Conservation (phyloP, 2,113 vertebrate genomes). For the Piliocolobus tephrosceles region DNA sequence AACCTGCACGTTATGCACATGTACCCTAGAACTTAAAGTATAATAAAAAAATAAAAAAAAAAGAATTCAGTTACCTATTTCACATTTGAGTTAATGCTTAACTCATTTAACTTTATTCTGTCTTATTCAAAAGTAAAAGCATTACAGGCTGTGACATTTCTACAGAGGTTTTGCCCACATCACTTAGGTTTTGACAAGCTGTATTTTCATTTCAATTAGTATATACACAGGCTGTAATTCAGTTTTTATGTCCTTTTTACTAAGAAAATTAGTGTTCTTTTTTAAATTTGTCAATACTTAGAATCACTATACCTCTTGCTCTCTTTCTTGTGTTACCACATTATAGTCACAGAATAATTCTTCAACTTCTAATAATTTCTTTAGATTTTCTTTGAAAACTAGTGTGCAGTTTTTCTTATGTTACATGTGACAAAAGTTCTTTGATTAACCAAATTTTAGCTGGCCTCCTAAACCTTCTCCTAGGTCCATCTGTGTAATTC, state of each 20-base stretch:
- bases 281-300: not conserved
- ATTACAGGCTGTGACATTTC: not conserved
- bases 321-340: not conserved
- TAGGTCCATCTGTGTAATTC: not conserved
- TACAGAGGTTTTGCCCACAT: not conserved
- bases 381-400: not conserved
- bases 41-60: no score
- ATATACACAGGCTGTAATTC: not conserved
- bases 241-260: not conserved
- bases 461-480: not conserved
- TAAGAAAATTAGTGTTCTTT: not conserved
- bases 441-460: not conserved
- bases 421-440: not conserved
- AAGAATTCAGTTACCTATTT: not conserved
- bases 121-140: not conserved
- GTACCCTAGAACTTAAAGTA: no score
- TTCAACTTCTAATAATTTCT: slow-evolving; percentile 1
- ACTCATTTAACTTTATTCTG: not conserved
- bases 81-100: not conserved
- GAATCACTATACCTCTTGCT: not conserved
- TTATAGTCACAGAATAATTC: not conserved
- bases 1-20: no score
- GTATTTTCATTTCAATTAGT: slow-evolving; percentile 46
- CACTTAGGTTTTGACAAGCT: slow-evolving; percentile 20
- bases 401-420: not conserved